These are phyloP conservation scores for Xestia rhomboidea DNA, from an alignment of 2,888 invertebrate species.

Conservation along the genomic window DNA sequence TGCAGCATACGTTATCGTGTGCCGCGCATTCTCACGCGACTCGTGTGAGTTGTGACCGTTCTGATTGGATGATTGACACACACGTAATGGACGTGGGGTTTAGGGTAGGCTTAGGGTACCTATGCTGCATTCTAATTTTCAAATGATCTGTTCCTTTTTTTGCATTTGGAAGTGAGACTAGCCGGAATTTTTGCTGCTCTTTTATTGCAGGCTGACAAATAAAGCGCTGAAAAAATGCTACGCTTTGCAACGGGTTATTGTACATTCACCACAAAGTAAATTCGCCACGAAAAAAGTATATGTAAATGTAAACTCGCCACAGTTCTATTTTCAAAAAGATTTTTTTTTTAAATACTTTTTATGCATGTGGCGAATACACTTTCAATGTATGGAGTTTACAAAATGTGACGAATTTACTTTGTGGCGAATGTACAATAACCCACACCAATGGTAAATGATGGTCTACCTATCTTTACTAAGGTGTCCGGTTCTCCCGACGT, in stretches of 20 bases:
- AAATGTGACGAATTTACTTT: no score
- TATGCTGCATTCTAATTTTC: conserved; percentile 46
- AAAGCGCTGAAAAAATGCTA: background rate
- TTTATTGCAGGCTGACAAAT: background rate
- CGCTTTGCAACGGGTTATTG: background rate
- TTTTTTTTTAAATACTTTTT: no score
- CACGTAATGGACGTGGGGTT: conserved; percentile 70
- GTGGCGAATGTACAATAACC: no score
- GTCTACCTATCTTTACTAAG: background rate
- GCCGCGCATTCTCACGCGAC: conserved; percentile 79
- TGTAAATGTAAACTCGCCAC: no score
- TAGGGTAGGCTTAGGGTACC: no score
- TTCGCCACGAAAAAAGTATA: no score
- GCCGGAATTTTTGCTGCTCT: background rate
- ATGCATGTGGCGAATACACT: no score
- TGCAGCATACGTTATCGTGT: conserved; percentile 74
- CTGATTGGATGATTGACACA: conserved; percentile 83
- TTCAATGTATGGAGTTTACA: no score
- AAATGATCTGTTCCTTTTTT: conserved; percentile 5
- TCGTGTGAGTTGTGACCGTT: conserved; percentile 76
- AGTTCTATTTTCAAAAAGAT: no score
- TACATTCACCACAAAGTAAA: no score
- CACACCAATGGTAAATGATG: no score
- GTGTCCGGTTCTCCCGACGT: no score
- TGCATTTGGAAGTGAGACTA: conserved; percentile 19